Conservation (phyloP, 2,113 vertebrate species). For the Tympanuchus pallidicinctus region DNA sequence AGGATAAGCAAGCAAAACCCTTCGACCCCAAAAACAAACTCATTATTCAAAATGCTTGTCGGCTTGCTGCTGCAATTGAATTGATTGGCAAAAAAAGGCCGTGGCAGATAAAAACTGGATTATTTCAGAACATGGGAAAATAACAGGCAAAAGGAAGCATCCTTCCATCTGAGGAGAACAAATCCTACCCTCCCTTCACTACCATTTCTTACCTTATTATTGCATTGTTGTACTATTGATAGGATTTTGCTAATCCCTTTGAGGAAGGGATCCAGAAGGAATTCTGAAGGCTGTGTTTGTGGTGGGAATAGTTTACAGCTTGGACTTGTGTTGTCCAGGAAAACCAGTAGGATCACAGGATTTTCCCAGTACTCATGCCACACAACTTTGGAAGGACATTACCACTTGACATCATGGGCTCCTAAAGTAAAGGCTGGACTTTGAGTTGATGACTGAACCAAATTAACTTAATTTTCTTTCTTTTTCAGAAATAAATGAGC, state of each 20-base stretch:
- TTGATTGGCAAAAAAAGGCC: neutral
- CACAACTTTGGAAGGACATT: neutral
- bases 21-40: conserved; percentile 53
- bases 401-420: neutral
- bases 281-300: neutral
- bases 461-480: neutral
- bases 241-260: neutral
- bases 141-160: conserved; percentile 14
- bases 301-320: neutral
- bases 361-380: neutral
- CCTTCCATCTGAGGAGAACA: neutral
- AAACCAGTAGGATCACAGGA: neutral
- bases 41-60: conserved; percentile 64
- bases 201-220: neutral
- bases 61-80: conserved; percentile 13
- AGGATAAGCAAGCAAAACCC: conserved; percentile 64
- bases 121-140: conserved; percentile 16
- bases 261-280: neutral
- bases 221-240: neutral
- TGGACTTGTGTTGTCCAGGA: neutral
- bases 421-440: neutral
- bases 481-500: neutral
- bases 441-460: neutral
- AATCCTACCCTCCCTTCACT: neutral
- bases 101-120: conserved; percentile 11